Percentiles rank a stretch among this genome's conserved stretches.
phyloP scores from a whole-genome alignment of 2,797 vertebrate genomes.

The Myotis planiceps region DNA sequence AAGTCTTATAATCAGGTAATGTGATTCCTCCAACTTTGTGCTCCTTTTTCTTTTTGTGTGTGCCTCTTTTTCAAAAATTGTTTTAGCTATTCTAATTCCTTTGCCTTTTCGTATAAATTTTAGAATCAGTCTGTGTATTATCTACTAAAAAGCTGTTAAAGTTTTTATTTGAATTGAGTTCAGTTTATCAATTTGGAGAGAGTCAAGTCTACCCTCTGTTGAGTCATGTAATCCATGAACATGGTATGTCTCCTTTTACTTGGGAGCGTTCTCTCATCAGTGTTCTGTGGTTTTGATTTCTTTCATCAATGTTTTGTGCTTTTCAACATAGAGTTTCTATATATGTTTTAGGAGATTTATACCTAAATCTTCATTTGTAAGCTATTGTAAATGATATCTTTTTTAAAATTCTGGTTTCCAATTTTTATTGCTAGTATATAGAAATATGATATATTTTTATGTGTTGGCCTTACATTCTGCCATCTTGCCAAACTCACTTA shows the following conservation, averaged over 20 bases:
- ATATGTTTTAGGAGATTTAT: not conserved
- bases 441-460: conserved; percentile 8
- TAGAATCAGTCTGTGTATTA: not conserved
- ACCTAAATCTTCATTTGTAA: conserved; percentile 5
- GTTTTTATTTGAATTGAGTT: conserved; percentile 8
- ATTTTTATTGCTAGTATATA: not conserved
- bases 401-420: conserved; percentile 20
- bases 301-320: not conserved
- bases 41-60: not conserved
- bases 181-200: conserved; percentile 20
- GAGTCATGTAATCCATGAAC: not conserved
- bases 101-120: not conserved
- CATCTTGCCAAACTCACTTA: not conserved
- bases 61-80: not conserved
- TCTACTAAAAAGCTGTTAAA: not conserved
- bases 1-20: not conserved
- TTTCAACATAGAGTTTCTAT: not conserved
- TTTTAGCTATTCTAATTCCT: not conserved
- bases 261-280: not conserved
- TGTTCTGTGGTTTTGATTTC: not conserved
- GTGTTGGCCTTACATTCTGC: not conserved
- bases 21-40: not conserved
- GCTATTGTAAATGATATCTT: not conserved
- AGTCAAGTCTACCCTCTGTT: not conserved
- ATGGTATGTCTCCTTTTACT: not conserved